Conservation (phyloP, 2,888 invertebrate genomes). For the Crepidodera aurea region DNA sequence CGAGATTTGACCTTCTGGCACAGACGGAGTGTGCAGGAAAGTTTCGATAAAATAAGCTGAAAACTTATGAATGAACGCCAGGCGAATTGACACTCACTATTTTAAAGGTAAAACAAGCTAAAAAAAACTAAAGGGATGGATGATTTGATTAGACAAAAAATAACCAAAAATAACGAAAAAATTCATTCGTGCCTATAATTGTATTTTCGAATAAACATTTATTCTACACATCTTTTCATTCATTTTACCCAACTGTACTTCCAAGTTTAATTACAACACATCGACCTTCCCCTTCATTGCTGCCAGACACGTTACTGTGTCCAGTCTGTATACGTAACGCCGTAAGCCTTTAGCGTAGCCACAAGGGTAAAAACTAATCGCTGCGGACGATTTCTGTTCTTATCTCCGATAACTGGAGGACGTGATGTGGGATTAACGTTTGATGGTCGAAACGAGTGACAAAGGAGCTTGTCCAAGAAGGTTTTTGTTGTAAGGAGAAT, state of each 20-base stretch:
- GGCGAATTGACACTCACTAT: too few species aligned
- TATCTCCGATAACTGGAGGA: slow-evolving; percentile 9
- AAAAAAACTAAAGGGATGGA: too few species aligned
- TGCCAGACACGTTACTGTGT: slow-evolving; percentile 5
- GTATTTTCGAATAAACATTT: too few species aligned
- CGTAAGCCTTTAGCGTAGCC: not conserved
- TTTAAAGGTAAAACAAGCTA: too few species aligned
- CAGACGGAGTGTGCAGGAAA: not conserved
- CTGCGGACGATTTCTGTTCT: slow-evolving; percentile 6
- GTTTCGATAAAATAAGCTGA: not conserved
- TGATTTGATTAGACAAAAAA: too few species aligned
- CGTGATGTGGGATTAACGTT: slow-evolving; percentile 18
- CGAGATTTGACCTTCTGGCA: slow-evolving; percentile 10
- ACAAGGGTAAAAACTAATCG: slow-evolving; percentile 13
- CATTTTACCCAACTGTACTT: too few species aligned
- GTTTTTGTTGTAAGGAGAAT: slow-evolving; percentile 8
- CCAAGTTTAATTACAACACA: too few species aligned
- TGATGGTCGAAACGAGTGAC: slow-evolving; percentile 5
- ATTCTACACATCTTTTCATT: too few species aligned
- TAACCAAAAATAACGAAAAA: too few species aligned
- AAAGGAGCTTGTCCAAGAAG: slow-evolving; percentile 8
- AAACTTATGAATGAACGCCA: too few species aligned
- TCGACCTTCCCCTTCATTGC: too few species aligned
- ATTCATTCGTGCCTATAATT: too few species aligned
- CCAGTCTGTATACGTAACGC: not conserved